phyloP scores from a whole-genome alignment of 2,888 invertebrate species.

The Pterostichus niger region DNA sequence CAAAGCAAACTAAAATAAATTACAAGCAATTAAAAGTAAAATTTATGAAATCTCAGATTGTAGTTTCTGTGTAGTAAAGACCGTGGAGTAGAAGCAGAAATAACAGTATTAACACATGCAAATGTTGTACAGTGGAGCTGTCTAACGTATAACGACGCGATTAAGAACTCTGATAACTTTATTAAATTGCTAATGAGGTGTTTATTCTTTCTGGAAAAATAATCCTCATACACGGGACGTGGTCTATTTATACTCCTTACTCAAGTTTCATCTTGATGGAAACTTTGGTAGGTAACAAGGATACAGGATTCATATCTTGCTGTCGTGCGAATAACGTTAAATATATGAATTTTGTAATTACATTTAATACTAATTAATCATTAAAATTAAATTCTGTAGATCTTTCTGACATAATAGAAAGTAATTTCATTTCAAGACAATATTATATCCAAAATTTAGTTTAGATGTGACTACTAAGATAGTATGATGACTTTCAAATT shows the following conservation, averaged over 20 bases:
- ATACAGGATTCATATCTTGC: too few species aligned
- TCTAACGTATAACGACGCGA: slow-evolving; percentile 57
- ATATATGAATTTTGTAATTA: too few species aligned
- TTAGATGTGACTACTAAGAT: too few species aligned
- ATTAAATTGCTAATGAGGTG: slow-evolving; percentile 66
- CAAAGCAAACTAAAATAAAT: slow-evolving; percentile 40
- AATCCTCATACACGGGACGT: slow-evolving; percentile 40
- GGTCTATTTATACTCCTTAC: slow-evolving; percentile 38
- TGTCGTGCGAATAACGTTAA: too few species aligned
- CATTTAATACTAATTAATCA: too few species aligned
- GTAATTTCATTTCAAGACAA: too few species aligned
- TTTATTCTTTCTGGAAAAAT: slow-evolving; percentile 58
- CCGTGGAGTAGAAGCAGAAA: not conserved
- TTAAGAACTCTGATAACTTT: slow-evolving; percentile 62
- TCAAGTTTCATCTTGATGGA: too few species aligned
- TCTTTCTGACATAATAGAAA: too few species aligned
- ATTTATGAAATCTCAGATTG: slow-evolving; percentile 54
- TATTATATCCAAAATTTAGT: too few species aligned
- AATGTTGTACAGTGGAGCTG: slow-evolving; percentile 23
- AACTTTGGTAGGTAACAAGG: too few species aligned
- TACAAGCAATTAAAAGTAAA: slow-evolving; percentile 32
- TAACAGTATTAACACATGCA: slow-evolving; percentile 56
- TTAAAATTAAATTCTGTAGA: too few species aligned
- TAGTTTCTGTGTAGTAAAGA: slow-evolving; percentile 2
- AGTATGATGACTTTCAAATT: too few species aligned